phyloP scores from a whole-genome alignment of 1,140 invertebrate genomes.

The Triops longicaudatus region DNA sequence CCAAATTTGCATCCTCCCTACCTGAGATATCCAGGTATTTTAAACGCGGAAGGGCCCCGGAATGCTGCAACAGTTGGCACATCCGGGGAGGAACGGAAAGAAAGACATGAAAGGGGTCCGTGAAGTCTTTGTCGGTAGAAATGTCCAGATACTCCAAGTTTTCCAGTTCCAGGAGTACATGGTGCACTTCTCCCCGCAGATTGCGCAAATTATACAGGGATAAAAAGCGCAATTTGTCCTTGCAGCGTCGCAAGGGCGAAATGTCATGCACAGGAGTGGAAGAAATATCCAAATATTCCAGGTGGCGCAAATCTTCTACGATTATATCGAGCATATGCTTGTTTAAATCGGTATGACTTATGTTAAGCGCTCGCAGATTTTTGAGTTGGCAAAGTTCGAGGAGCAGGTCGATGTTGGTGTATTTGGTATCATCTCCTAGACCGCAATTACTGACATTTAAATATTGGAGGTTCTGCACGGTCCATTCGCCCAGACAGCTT shows the following conservation, averaged over 20 bases:
- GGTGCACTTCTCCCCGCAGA: slow-evolving; percentile 39
- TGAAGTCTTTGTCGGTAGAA: slow-evolving; percentile 47
- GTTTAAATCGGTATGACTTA: slow-evolving; percentile 63
- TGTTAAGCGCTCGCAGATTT: slow-evolving; percentile 56
- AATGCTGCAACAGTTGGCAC: slow-evolving; percentile 42
- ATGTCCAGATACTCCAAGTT: slow-evolving; percentile 55
- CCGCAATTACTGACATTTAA: slow-evolving; percentile 58
- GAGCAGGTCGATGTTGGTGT: slow-evolving; percentile 38
- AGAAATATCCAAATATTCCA: slow-evolving; percentile 63
- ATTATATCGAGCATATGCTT: slow-evolving; percentile 57
- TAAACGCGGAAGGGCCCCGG: slow-evolving; percentile 50
- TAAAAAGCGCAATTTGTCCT: slow-evolving; percentile 51
- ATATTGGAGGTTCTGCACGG: slow-evolving; percentile 53
- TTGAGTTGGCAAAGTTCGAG: slow-evolving; percentile 42
- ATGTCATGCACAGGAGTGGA: slow-evolving; percentile 59
- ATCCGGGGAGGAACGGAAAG: slow-evolving; percentile 3
- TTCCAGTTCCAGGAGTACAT: slow-evolving; percentile 50
- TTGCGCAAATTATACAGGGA: slow-evolving; percentile 55
- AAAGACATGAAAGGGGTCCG: slow-evolving; percentile 11
- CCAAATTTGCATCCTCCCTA: slow-evolving; percentile 46
- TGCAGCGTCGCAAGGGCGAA: slow-evolving; percentile 51
- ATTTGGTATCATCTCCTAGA: slow-evolving; percentile 40
- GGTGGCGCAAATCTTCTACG: slow-evolving; percentile 55
- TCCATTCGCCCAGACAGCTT: slow-evolving; percentile 63
- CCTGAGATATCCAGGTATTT: slow-evolving; percentile 57